These are phyloP conservation scores for Propithecus coquereli DNA, from an alignment of 2,113 vertebrate species.

Conservation along the genomic window DNA sequence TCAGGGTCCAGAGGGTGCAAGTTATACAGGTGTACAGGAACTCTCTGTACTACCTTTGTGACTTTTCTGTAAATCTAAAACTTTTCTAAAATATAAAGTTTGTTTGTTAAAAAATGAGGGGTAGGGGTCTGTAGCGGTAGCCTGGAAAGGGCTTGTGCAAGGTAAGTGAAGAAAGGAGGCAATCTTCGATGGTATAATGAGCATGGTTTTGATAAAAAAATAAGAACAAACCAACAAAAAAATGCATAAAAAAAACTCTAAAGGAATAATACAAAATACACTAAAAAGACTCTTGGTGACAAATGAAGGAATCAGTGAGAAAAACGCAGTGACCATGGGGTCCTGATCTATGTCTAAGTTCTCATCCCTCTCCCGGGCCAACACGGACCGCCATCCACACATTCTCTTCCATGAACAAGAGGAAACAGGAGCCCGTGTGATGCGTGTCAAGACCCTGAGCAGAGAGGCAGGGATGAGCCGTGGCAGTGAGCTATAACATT, in stretches of 20 bases:
- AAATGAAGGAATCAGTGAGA: background rate
- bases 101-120: background rate
- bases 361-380: background rate
- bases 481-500: background rate
- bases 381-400: background rate
- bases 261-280: background rate
- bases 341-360: too few relatives aligned
- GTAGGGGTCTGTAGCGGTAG: fast-evolving
- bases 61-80: background rate
- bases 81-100: background rate
- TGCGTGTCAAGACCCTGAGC: background rate
- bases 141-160: background rate
- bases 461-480: background rate
- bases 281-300: background rate
- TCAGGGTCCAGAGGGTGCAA: background rate
- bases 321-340: fast-evolving
- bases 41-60: background rate
- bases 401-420: background rate
- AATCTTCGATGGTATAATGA: background rate
- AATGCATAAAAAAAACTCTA: background rate
- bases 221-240: background rate
- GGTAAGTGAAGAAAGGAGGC: background rate
- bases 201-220: background rate
- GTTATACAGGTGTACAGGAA: background rate
- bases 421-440: background rate